Conservation (phyloP, 2,113 vertebrate genomes). For the Lampris incognitus region DNA sequence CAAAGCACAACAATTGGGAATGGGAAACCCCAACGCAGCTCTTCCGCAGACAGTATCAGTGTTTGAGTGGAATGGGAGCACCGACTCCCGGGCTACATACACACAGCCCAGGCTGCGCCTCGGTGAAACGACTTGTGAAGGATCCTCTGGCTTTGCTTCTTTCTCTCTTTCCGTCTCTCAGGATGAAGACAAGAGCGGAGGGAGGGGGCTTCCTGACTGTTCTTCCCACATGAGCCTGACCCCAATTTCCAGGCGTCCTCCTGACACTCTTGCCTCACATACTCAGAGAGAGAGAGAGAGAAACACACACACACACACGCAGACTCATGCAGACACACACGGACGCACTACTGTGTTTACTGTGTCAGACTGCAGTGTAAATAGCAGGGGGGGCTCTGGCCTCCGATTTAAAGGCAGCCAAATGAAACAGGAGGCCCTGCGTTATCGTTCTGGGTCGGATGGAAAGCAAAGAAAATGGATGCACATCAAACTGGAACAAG, state of each 20-base stretch:
- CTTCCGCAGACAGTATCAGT: background rate
- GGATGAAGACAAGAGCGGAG: constrained; percentile 55
- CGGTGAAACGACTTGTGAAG: constrained; percentile 60
- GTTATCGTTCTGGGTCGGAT: constrained; percentile 59
- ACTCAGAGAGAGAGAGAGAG: constrained; percentile 7
- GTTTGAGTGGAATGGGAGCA: constrained; percentile 35
- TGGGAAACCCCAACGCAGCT: background rate
- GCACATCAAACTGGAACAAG: constrained; percentile 48
- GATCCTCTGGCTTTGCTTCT: constrained; percentile 42
- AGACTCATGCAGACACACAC: constrained; percentile 55
- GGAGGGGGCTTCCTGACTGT: constrained; percentile 68
- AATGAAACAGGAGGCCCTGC: constrained; percentile 73
- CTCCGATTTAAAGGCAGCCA: constrained; percentile 78
- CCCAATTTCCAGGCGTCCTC: constrained; percentile 73
- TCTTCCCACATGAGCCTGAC: constrained; percentile 73
- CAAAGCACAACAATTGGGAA: constrained; percentile 16
- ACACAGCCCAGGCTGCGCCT: constrained; percentile 31
- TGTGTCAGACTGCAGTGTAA: constrained; percentile 71
- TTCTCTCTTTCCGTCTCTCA: constrained; percentile 49
- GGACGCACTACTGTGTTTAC: constrained; percentile 71
- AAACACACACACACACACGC: constrained; percentile 41
- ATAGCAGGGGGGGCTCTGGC: constrained; percentile 62
- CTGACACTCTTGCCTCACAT: constrained; percentile 63
- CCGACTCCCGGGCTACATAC: constrained; percentile 25
- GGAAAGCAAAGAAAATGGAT: constrained; percentile 55